These are phyloP conservation scores for Bedellia somnulentella DNA, from an alignment of 2,888 invertebrate genomes.

Conservation along the genomic window DNA sequence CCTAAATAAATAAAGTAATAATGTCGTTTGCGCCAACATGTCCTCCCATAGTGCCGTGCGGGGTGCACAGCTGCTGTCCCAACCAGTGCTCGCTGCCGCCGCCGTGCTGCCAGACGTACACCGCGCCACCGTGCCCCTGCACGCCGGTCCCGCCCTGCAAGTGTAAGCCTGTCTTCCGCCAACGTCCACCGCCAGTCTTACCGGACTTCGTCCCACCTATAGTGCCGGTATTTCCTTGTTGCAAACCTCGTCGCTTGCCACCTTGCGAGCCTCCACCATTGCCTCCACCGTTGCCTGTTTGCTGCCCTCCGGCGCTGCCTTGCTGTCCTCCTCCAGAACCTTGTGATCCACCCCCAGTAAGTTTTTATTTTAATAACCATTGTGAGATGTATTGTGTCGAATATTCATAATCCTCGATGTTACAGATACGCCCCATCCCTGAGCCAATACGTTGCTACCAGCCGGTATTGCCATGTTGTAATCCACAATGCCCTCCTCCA, in stretches of 20 bases:
- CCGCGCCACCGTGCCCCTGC: slow-evolving; percentile 37
- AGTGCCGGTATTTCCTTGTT: slow-evolving; percentile 36
- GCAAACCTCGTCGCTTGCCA: slow-evolving; percentile 34
- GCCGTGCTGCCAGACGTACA: slow-evolving; percentile 35
- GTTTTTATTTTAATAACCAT: too few species aligned
- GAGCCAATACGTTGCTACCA: slow-evolving; percentile 42
- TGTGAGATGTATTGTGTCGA: too few species aligned
- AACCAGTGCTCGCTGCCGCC: slow-evolving; percentile 34
- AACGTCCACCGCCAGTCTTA: slow-evolving; percentile 35
- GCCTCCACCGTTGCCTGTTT: slow-evolving; percentile 31
- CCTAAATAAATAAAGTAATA: neutral
- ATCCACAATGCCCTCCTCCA: slow-evolving; percentile 56
- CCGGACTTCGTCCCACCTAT: slow-evolving; percentile 42
- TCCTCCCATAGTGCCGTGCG: slow-evolving; percentile 41
- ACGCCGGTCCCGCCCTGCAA: slow-evolving; percentile 43
- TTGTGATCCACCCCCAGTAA: slow-evolving; percentile 45
- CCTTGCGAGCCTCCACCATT: slow-evolving; percentile 26
- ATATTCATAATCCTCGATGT: too few species aligned
- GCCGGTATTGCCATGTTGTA: slow-evolving; percentile 43
- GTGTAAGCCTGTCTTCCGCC: slow-evolving; percentile 32
- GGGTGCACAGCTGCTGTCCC: slow-evolving; percentile 22
- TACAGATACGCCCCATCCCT: slow-evolving; percentile 36
- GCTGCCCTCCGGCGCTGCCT: slow-evolving; percentile 41
- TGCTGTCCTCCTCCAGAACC: slow-evolving; percentile 44
- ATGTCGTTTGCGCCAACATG: slow-evolving; percentile 26